Evolutionary conservation across 2,888 invertebrate genomes (phyloP), one percentile per base, ranked within the genome.

Genomic region (Drosophila formosana): DNA sequence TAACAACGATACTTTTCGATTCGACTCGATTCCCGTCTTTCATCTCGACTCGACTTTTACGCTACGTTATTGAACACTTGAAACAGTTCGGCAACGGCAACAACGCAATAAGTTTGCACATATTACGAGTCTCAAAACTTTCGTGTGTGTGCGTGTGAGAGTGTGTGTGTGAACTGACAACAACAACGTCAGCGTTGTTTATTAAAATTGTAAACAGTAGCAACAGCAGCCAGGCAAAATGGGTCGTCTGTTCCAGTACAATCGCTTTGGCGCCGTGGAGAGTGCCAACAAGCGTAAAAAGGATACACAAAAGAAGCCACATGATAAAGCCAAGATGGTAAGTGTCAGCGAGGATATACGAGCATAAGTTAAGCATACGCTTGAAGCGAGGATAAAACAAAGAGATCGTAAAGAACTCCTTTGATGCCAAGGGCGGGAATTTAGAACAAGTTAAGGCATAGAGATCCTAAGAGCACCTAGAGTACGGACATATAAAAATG

Each of bases 241-340:
- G 91, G 91, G 91, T 72, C 90, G 91, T 56, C 80, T 90, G 8
- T 91, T 91, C 71, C 90, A 91, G 67, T 91, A 91, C 55, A 91
- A 91, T 76, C 91, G 91, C 62, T 91, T 91, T 69, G 89, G 80
- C 70, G 81, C 80, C 75, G 70, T 75, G 65, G 84, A 88, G 66
- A 82, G 68, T 37, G 62, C 61, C 45, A 86, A 80, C 55, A 83
- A 88, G 47, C 78, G 76, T 66, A 84, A 81, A 77, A 84, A 89
- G 89, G 87, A 87, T 87, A 81, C 79, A 11, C 74, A 68, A 41
- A 65, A 62, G n/a, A 89, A 78, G 43, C 41, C 67, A 28, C 76
- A 79, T 7, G 76, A 69, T 25, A 85, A 82, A 52, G 72, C 73
- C 11, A 80, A 83, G 62, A 73, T 89, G 91, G 90, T 90, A 62